A percentile compares a stretch with the other conserved stretches of the same genome.
phyloP scores from a whole-genome alignment of 2,797 vertebrate genomes.

The Linurgus olivaceus region DNA sequence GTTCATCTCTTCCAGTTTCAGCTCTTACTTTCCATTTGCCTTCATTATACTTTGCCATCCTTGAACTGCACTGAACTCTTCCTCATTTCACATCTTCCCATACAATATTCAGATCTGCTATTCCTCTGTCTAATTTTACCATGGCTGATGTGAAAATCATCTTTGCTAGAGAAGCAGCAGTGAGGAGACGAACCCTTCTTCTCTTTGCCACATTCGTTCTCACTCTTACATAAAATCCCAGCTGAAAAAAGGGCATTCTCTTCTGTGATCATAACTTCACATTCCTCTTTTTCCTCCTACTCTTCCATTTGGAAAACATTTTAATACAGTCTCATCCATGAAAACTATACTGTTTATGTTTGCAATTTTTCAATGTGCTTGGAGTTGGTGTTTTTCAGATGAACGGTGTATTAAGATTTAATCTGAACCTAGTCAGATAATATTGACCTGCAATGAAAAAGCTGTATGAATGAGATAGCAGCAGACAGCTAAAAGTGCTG shows the following conservation, averaged over 20 bases:
- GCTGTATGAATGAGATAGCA: conserved; percentile 43
- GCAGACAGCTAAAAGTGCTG: conserved; percentile 41
- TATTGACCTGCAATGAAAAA: conserved; percentile 59
- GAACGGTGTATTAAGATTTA: conserved; percentile 50
- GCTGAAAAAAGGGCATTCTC: not conserved
- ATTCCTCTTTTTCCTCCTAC: not conserved
- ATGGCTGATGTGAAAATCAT: not conserved
- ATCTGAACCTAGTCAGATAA: conserved; percentile 55
- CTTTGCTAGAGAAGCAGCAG: not conserved
- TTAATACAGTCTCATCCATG: not conserved
- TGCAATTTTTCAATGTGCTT: conserved; percentile 34
- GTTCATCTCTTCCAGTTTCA: conserved; percentile 5
- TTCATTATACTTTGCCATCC: conserved; percentile 12
- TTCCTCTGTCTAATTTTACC: conserved; percentile 30
- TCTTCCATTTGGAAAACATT: conserved; percentile 5
- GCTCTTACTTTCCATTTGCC: conserved; percentile 20
- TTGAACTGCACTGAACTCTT: conserved; percentile 35
- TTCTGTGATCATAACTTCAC: not conserved
- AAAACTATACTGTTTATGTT: conserved; percentile 30
- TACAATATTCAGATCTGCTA: conserved; percentile 3
- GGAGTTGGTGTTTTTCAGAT: conserved; percentile 29
- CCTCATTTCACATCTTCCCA: not conserved
- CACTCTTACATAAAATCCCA: not conserved
- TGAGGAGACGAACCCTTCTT: not conserved
- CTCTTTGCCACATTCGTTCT: not conserved